Evolutionary conservation across 2,888 invertebrate genomes (phyloP).

Genomic region (Schrankia costaestrigalis): DNA sequence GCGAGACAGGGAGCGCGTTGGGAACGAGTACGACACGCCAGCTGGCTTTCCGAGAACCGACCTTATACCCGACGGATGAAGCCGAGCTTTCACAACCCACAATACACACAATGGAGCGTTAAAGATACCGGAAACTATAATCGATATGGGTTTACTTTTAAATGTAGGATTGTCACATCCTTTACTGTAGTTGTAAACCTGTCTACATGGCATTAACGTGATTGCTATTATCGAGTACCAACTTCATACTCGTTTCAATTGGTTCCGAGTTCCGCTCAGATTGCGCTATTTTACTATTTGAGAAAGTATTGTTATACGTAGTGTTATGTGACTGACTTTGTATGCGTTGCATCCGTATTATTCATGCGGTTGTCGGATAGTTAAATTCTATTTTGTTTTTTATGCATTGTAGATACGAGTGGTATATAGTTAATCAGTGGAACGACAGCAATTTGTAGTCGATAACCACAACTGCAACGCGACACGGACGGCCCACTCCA

Average conservation of each 20-base stretch:
- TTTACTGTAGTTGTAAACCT: constrained; percentile 42
- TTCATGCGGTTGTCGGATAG: constrained; percentile 36
- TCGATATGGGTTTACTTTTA: constrained; percentile 59
- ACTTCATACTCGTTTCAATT: constrained; percentile 33
- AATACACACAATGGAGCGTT: constrained; percentile 58
- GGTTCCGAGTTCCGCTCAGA: constrained; percentile 13
- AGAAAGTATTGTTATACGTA: constrained; percentile 40
- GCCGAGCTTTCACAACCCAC: constrained; percentile 45
- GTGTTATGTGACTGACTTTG: constrained; percentile 39
- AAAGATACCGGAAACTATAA: constrained; percentile 71
- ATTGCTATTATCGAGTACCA: constrained; percentile 22
- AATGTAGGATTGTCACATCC: constrained; percentile 48
- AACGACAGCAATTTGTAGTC: constrained; percentile 68
- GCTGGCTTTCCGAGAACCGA: constrained; percentile 58
- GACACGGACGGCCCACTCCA: constrained; percentile 60
- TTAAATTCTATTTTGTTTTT: constrained; percentile 39
- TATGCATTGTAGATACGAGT: too few species aligned
- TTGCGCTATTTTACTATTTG: constrained; percentile 42
- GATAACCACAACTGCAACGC: constrained; percentile 71
- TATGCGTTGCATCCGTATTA: constrained; percentile 27
- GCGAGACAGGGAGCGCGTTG: constrained; percentile 43
- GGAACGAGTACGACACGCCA: constrained; percentile 39
- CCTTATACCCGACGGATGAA: constrained; percentile 50
- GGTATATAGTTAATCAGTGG: constrained; percentile 59
- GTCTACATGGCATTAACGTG: constrained; percentile 28